A percentile compares a stretch with the other conserved stretches of the same genome.
These are phyloP conservation scores for Therioaphis trifolii DNA, from an alignment of 2,888 invertebrate genomes.

Conservation along the genomic window DNA sequence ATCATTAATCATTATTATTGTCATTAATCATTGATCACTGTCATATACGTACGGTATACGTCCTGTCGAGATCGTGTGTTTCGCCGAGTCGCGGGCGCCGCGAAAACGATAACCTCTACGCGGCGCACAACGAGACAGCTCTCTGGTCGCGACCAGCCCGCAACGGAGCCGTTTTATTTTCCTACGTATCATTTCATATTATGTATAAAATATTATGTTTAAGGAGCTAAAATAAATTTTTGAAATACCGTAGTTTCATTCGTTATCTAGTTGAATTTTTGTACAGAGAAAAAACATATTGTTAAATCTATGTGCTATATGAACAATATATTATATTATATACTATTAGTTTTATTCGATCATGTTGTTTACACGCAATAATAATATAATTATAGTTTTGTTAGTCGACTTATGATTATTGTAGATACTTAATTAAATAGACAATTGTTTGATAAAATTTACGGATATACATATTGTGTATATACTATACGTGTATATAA, in stretches of 20 bases:
- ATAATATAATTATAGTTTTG: neutral
- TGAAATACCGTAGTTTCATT: conserved; percentile 12
- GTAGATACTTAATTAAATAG: conserved; percentile 32
- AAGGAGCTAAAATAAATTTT: neutral
- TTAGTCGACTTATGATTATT: conserved; percentile 15
- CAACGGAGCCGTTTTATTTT: neutral
- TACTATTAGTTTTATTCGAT: conserved; percentile 19
- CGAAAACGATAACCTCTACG: too few species aligned
- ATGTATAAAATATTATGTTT: neutral
- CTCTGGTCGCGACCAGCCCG: too few species aligned
- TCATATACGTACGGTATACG: too few species aligned
- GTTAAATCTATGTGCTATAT: conserved; percentile 29
- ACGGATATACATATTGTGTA: neutral
- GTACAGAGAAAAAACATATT: conserved; percentile 28
- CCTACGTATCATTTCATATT: neutral
- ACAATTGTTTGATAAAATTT: neutral
- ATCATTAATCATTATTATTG: too few species aligned
- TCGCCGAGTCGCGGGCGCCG: too few species aligned
- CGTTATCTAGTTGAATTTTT: conserved; percentile 43
- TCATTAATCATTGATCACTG: too few species aligned
- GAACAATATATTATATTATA: neutral
- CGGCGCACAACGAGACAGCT: too few species aligned
- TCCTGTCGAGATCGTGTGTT: too few species aligned
- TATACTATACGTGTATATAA: too few species aligned
- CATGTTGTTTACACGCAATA: conserved; percentile 32